Evolutionary conservation across 1,140 invertebrate species (phyloP).

Genomic region (Thaumetopoea pityocampa): DNA sequence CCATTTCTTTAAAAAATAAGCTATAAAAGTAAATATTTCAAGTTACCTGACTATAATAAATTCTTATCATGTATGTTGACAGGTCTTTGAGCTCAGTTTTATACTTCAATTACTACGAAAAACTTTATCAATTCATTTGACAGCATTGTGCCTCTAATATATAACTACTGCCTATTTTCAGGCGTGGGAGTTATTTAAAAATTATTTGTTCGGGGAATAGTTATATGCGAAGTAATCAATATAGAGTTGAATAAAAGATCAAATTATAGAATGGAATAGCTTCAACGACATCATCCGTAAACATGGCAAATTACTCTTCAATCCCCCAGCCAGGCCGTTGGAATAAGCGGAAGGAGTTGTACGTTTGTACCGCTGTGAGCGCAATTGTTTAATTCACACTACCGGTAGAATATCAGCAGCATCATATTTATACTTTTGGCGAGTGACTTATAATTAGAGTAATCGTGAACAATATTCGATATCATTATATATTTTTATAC

Average conservation of each 20-base stretch:
- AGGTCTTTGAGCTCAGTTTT: too few relatives aligned
- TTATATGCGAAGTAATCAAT: too few relatives aligned
- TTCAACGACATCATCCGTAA: conserved; percentile 7
- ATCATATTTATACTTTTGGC: conserved; percentile 11
- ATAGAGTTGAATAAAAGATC: neutral
- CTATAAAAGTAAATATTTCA: too few relatives aligned
- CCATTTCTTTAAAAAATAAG: too few relatives aligned
- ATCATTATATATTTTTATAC: conserved; percentile 1
- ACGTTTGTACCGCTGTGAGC: conserved; percentile 28
- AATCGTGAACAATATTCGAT: conserved; percentile 3
- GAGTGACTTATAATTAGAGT: too few relatives aligned
- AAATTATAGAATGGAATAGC: conserved; percentile 1
- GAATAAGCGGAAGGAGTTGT: conserved; percentile 29
- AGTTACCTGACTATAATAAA: too few relatives aligned
- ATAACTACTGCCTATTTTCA: too few relatives aligned
- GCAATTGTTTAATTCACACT: conserved; percentile 49
- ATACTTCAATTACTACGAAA: too few relatives aligned
- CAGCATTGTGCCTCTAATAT: too few relatives aligned
- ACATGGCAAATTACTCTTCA: conserved; percentile 9
- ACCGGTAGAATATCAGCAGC: conserved; percentile 37
- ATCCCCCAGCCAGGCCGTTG: conserved; percentile 9
- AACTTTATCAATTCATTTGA: too few relatives aligned
- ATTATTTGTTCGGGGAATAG: neutral
- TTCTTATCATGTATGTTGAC: too few relatives aligned
- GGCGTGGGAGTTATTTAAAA: neutral